A percentile compares a stretch with the other conserved stretches of the same genome.
These are phyloP conservation scores for Lasioglossum vierecki DNA, from an alignment of 2,888 invertebrate genomes.

Conservation along the genomic window DNA sequence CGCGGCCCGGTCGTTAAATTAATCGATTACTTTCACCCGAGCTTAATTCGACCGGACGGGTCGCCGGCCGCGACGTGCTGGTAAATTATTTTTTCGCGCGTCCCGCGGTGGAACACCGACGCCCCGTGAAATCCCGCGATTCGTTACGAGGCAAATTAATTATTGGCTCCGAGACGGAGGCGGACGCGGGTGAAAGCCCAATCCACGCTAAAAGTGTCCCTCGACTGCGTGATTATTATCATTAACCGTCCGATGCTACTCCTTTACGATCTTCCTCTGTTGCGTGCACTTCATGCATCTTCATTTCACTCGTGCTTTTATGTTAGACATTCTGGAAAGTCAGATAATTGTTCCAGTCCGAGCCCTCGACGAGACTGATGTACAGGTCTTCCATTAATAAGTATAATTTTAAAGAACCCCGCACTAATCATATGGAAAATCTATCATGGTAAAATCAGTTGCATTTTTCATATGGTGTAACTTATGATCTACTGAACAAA, in stretches of 20 bases:
- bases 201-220: constrained; percentile 1
- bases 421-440: too few species aligned
- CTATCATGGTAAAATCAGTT: too few species aligned
- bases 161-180: constrained; percentile 9
- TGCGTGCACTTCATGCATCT: background rate
- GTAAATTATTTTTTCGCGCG: constrained; percentile 45
- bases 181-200: constrained; percentile 1
- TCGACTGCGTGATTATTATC: background rate
- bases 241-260: background rate
- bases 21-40: constrained; percentile 53
- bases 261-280: background rate
- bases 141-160: constrained; percentile 53
- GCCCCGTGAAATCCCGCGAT: constrained; percentile 44
- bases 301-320: background rate
- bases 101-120: constrained; percentile 16
- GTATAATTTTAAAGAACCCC: too few species aligned
- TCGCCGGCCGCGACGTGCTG: background rate
- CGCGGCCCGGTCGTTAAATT: constrained; percentile 35
- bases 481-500: too few species aligned
- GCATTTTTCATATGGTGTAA: too few species aligned
- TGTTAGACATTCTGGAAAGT: too few species aligned
- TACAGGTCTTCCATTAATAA: too few species aligned
- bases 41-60: constrained; percentile 41
- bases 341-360: too few species aligned
- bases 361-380: too few species aligned